These are phyloP conservation scores for Eustalomyia histrio DNA, from an alignment of 2,888 invertebrate genomes.

Conservation along the genomic window DNA sequence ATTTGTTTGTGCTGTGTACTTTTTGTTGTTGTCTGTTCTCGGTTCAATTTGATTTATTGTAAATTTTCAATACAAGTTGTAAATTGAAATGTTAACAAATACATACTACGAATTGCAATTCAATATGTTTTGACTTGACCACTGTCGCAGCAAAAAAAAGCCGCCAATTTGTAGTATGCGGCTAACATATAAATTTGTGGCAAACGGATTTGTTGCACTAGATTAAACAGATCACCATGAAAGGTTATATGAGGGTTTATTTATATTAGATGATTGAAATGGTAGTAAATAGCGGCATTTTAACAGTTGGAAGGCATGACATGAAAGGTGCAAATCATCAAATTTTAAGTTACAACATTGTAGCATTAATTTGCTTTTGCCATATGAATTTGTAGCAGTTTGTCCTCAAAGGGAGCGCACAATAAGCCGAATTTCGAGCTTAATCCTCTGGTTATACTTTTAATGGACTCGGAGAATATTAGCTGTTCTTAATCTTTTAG, in stretches of 20 bases:
- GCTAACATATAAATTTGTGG: slow-evolving; percentile 62
- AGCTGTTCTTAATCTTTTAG: too few relatives aligned
- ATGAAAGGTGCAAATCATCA: too few relatives aligned
- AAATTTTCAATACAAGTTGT: slow-evolving; percentile 62
- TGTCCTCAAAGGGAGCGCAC: too few relatives aligned
- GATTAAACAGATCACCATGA: slow-evolving; percentile 62
- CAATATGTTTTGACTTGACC: slow-evolving; percentile 54
- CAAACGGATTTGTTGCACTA: slow-evolving; percentile 65
- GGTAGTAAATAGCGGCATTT: slow-evolving; percentile 9
- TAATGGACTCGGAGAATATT: too few relatives aligned
- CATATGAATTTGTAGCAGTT: too few relatives aligned
- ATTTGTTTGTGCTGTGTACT: slow-evolving; percentile 1
- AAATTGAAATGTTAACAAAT: slow-evolving; percentile 66
- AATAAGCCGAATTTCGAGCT: too few relatives aligned
- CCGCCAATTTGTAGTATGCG: slow-evolving; percentile 64
- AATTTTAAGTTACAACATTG: too few relatives aligned
- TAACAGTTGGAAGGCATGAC: too few relatives aligned
- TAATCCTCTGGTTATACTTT: too few relatives aligned
- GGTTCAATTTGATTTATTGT: slow-evolving; percentile 60
- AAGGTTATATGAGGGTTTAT: slow-evolving; percentile 46
- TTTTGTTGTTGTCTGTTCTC: slow-evolving; percentile 23
- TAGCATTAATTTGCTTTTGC: too few relatives aligned
- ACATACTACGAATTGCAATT: slow-evolving; percentile 50
- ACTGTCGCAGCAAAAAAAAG: slow-evolving; percentile 46
- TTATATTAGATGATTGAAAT: slow-evolving; percentile 58